These are phyloP conservation scores for Pseudolaguvia tuberculata DNA, from an alignment of 2,113 vertebrate genomes.

Conservation along the genomic window DNA sequence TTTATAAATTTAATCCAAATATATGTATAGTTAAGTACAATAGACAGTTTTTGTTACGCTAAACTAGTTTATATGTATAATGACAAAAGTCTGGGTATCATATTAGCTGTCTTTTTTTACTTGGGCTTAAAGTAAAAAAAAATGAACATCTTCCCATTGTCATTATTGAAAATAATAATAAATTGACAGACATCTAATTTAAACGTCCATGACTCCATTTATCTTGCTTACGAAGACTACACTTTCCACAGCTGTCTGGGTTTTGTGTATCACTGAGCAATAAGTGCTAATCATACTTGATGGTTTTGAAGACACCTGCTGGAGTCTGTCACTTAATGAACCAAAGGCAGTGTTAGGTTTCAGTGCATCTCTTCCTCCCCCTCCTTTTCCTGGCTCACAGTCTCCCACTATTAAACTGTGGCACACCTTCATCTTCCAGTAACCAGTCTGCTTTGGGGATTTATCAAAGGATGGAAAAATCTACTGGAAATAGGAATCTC, in stretches of 20 bases:
- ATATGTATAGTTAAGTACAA: neutral
- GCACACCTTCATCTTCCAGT: conserved; percentile 34
- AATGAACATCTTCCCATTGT: too few relatives aligned
- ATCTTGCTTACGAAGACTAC: neutral
- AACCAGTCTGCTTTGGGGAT: conserved; percentile 17
- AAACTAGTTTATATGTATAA: too few relatives aligned
- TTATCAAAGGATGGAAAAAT: conserved; percentile 27
- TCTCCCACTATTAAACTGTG: conserved; percentile 21
- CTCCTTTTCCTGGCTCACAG: conserved; percentile 4
- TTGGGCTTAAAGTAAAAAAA: too few relatives aligned
- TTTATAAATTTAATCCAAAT: neutral
- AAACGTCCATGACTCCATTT: too few relatives aligned
- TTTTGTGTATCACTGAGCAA: neutral
- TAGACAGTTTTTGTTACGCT: too few relatives aligned
- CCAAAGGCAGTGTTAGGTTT: conserved; percentile 56
- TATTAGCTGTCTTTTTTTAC: too few relatives aligned
- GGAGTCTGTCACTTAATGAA: conserved; percentile 54
- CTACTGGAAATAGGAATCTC: conserved; percentile 18
- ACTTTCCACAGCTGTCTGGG: neutral
- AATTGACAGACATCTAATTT: too few relatives aligned
- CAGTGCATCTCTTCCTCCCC: conserved; percentile 21
- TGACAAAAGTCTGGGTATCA: too few relatives aligned
- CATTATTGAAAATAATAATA: too few relatives aligned
- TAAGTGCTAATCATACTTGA: conserved; percentile 1
- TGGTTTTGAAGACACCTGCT: conserved; percentile 57